These are phyloP conservation scores for Pseudochromis fuscus DNA, from an alignment of 2,797 vertebrate genomes.

Conservation along the genomic window DNA sequence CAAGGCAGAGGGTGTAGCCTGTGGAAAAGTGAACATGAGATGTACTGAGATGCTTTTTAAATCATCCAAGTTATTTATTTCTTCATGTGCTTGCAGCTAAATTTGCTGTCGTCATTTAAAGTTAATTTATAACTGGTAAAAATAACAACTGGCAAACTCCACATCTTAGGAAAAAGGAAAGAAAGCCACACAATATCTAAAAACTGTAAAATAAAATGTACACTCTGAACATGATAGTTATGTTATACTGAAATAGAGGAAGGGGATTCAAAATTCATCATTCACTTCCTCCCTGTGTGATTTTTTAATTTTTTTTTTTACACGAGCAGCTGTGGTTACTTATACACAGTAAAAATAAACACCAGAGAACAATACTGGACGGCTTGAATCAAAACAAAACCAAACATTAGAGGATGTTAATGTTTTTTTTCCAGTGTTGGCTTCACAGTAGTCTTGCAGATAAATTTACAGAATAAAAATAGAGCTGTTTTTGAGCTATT, in stretches of 20 bases:
- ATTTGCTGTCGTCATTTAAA: background rate
- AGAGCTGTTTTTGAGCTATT: background rate
- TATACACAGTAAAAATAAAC: constrained; percentile 36
- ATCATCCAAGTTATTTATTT: background rate
- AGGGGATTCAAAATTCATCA: background rate
- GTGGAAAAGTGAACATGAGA: constrained; percentile 12
- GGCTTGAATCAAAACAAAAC: constrained; percentile 6
- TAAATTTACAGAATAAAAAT: constrained; percentile 17
- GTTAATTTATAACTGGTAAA: constrained; percentile 16
- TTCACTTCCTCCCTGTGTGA: background rate
- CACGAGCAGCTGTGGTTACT: constrained; percentile 17
- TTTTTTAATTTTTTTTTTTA: background rate
- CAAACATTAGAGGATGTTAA: background rate
- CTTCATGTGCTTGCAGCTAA: background rate
- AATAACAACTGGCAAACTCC: constrained; percentile 16
- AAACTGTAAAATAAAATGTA: constrained; percentile 8
- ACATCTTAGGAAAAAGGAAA: constrained; percentile 34
- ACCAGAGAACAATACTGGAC: constrained; percentile 31
- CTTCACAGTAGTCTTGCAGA: constrained; percentile 64
- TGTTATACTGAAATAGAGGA: background rate
- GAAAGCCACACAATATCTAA: constrained; percentile 2
- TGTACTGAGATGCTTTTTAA: constrained; percentile 13
- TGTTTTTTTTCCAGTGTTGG: constrained; percentile 52
- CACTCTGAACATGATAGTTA: background rate
- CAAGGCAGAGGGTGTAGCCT: background rate